Evolutionary conservation across 2,888 invertebrate species (phyloP).

Genomic region (Aromia moschata): DNA sequence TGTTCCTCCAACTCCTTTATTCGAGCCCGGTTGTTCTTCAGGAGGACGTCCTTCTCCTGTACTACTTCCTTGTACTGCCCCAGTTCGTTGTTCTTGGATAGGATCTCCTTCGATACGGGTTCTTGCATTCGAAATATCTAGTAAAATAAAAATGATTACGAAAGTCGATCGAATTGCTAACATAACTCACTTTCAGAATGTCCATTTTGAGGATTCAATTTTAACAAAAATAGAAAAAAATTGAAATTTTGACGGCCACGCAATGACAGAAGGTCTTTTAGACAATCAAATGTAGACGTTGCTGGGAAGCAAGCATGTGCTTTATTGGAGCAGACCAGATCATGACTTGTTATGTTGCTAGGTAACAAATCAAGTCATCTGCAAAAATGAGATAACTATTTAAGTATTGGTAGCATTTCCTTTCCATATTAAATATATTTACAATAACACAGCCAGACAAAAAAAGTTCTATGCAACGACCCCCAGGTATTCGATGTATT

Average conservation of each 20-base stretch:
- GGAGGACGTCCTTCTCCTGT: slow-evolving; percentile 47
- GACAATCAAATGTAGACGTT: too few relatives aligned
- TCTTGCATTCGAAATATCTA: slow-evolving; percentile 51
- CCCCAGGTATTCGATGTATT: too few relatives aligned
- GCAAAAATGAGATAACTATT: too few relatives aligned
- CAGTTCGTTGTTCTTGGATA: slow-evolving; percentile 41
- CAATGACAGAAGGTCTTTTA: too few relatives aligned
- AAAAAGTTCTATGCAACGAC: too few relatives aligned
- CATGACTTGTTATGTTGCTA: too few relatives aligned
- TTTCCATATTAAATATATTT: too few relatives aligned
- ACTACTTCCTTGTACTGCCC: slow-evolving; percentile 44
- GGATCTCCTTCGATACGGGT: slow-evolving; percentile 45
- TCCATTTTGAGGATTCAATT: slow-evolving; percentile 39
- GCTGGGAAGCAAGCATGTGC: too few relatives aligned
- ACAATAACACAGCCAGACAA: too few relatives aligned
- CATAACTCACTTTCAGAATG: slow-evolving; percentile 42
- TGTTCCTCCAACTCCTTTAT: slow-evolving; percentile 43
- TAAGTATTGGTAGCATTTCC: too few relatives aligned
- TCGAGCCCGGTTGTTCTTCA: slow-evolving; percentile 41
- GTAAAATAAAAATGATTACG: slow-evolving; percentile 13
- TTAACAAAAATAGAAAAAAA: slow-evolving; percentile 29
- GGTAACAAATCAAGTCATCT: too few relatives aligned
- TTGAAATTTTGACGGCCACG: slow-evolving; percentile 35
- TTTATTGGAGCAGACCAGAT: too few relatives aligned
- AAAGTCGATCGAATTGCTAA: background rate